These are phyloP conservation scores for Hozukius guyotensis DNA, from an alignment of 2,797 vertebrate genomes.

Conservation along the genomic window DNA sequence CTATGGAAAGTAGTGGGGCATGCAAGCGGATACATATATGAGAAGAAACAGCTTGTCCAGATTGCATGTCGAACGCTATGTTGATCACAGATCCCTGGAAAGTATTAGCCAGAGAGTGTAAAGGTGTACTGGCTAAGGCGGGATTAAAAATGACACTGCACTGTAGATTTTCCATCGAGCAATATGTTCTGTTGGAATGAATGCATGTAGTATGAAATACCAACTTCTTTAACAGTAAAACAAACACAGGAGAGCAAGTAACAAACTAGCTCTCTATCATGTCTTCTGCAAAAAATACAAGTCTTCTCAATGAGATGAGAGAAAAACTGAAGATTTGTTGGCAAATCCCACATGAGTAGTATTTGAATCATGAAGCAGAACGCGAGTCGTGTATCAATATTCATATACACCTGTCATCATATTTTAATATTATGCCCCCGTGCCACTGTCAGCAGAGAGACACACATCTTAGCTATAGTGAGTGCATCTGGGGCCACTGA, in stretches of 20 bases:
- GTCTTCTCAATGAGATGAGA: neutral
- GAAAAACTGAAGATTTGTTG: neutral
- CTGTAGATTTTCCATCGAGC: neutral
- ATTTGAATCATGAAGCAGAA: slow-evolving; percentile 28
- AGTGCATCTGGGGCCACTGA: slow-evolving; percentile 35
- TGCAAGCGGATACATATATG: neutral
- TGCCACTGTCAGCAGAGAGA: slow-evolving; percentile 19
- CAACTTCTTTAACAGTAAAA: neutral
- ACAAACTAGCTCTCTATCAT: neutral
- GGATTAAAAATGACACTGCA: neutral
- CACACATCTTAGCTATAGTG: slow-evolving; percentile 33
- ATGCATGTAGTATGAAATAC: neutral
- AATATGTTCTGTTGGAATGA: neutral
- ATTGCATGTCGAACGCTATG: neutral
- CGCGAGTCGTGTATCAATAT: slow-evolving; percentile 23
- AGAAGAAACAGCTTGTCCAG: neutral
- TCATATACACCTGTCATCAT: slow-evolving; percentile 28
- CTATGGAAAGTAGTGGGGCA: neutral
- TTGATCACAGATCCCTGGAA: neutral
- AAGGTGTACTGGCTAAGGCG: neutral
- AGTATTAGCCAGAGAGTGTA: neutral
- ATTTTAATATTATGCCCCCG: slow-evolving; percentile 34
- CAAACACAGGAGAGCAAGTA: neutral
- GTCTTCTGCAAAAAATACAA: neutral
- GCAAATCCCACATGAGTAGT: neutral